Evolutionary conservation across 2,113 vertebrate species (phyloP).

Genomic region (Thalassarche chlororhynchos): DNA sequence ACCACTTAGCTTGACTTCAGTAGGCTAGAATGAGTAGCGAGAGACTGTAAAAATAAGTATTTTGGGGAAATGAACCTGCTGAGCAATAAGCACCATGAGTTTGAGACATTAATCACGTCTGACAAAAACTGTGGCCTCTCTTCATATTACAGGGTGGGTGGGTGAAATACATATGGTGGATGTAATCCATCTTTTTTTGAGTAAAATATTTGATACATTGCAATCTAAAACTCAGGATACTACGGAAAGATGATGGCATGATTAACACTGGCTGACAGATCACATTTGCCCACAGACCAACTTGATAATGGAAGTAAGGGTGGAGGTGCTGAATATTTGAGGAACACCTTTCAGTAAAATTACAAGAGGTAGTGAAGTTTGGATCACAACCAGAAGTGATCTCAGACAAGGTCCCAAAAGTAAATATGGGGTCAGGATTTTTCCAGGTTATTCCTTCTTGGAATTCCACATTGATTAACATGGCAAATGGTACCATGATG

Average conservation of each 20-base stretch:
- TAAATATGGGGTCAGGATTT: background rate
- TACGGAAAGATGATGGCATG: background rate
- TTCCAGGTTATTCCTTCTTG: background rate
- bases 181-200: background rate
- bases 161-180: background rate
- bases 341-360: background rate
- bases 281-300: background rate
- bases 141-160: background rate
- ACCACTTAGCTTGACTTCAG: constrained; percentile 7
- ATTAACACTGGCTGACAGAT: background rate
- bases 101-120: constrained; percentile 14
- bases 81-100: background rate
- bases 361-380: background rate
- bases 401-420: background rate
- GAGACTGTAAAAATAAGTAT: background rate
- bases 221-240: background rate
- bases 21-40: background rate
- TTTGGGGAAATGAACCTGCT: background rate
- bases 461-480: background rate
- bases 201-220: background rate
- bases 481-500: background rate
- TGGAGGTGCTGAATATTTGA: background rate
- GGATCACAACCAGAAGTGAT: background rate
- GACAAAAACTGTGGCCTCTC: background rate
- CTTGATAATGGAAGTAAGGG: background rate